These are phyloP conservation scores for Eulemur rubriventer DNA, from an alignment of 2,797 vertebrate genomes.

Conservation along the genomic window DNA sequence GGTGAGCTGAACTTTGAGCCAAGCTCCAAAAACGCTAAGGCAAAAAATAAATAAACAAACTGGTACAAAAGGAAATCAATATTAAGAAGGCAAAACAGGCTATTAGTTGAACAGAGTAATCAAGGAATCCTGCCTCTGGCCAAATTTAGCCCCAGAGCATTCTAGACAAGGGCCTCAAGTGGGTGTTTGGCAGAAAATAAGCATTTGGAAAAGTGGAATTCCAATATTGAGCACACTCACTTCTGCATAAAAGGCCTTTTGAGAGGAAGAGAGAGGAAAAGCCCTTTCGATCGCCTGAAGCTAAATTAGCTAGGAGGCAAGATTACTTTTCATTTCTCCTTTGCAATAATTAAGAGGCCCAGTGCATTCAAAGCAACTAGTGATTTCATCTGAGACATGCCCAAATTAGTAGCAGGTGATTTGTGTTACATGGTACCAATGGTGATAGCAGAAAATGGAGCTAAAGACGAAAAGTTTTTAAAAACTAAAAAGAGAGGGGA, in stretches of 20 bases:
- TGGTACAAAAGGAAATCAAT: not conserved
- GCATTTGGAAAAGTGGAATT: not conserved
- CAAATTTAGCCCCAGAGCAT: not conserved
- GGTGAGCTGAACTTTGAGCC: not conserved
- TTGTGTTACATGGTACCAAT: not conserved
- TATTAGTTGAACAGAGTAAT: not conserved
- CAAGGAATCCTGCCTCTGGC: not conserved
- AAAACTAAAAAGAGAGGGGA: fast-evolving
- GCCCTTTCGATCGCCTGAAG: not conserved
- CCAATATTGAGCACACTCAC: not conserved
- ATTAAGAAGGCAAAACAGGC: not conserved
- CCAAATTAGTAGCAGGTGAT: not conserved
- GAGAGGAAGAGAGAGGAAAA: not conserved
- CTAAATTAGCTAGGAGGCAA: not conserved
- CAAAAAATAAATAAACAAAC: not conserved
- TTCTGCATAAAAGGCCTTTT: not conserved
- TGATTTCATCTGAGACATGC: not conserved
- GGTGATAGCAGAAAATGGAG: not conserved
- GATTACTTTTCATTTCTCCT: not conserved
- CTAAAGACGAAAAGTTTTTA: not conserved
- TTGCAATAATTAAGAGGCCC: not conserved
- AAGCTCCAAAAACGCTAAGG: not conserved
- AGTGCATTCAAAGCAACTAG: not conserved
- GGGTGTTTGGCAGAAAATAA: not conserved
- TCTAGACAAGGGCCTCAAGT: not conserved